These are phyloP conservation scores for Julus scanicus DNA, from an alignment of 2,888 invertebrate genomes.

Conservation along the genomic window DNA sequence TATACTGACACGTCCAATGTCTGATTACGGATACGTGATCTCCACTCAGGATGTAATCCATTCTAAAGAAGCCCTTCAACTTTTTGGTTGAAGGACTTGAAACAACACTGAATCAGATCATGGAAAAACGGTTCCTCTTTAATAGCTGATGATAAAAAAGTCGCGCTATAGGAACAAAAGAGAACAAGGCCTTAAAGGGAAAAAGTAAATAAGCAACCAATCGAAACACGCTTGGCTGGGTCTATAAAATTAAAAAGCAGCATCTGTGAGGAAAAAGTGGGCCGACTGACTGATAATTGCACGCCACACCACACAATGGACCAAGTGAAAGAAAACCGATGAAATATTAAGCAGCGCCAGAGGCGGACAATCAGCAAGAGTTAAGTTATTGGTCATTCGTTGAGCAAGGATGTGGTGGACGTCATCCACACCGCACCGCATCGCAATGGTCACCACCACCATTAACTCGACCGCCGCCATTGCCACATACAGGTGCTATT, in stretches of 20 bases:
- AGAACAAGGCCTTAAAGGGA: not conserved
- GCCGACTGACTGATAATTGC: not conserved
- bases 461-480: not conserved
- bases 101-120: not conserved
- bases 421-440: not conserved
- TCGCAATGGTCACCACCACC: not conserved
- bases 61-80: no score
- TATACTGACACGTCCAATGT: no score
- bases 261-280: not conserved
- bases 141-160: not conserved
- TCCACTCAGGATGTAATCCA: no score
- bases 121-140: not conserved
- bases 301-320: not conserved
- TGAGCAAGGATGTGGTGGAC: not conserved
- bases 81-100: no score
- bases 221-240: not conserved
- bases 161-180: not conserved
- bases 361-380: not conserved
- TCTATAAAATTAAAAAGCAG: slow-evolving; percentile 1
- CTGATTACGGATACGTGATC: no score
- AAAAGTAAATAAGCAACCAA: slow-evolving; percentile 24
- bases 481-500: not conserved
- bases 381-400: not conserved
- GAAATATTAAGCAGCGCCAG: not conserved
- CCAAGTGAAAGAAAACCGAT: not conserved